Percentiles rank a stretch among this genome's conserved stretches.
phyloP scores from a whole-genome alignment of 2,888 invertebrate genomes.

The Dasysyrphus albostriatus region DNA sequence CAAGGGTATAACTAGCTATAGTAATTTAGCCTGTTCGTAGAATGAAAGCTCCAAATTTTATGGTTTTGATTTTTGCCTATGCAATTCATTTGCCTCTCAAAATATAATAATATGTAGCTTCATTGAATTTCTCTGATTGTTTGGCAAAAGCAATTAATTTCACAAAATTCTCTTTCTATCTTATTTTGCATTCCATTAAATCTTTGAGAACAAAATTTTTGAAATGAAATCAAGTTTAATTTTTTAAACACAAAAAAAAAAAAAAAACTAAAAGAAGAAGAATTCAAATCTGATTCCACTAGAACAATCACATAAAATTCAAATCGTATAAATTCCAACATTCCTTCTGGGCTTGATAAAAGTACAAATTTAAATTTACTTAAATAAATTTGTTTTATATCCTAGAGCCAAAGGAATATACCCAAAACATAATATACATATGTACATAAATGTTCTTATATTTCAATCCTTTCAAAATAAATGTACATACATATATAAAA shows the following conservation, averaged over 20 bases:
- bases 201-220: background rate
- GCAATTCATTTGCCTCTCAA: background rate
- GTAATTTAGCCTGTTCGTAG: too few species aligned
- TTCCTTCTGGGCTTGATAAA: slow-evolving; percentile 33
- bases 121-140: slow-evolving; percentile 14
- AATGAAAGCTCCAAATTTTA: background rate
- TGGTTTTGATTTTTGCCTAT: background rate
- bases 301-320: slow-evolving; percentile 31
- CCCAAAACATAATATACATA: background rate
- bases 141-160: background rate
- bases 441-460: background rate
- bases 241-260: background rate
- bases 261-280: background rate
- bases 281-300: slow-evolving; percentile 5
- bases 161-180: background rate
- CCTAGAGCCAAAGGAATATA: slow-evolving; percentile 12
- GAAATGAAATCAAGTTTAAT: background rate
- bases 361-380: slow-evolving; percentile 35
- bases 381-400: slow-evolving; percentile 57
- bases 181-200: background rate
- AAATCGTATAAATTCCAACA: slow-evolving; percentile 24
- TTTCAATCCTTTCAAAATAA: slow-evolving; percentile 16
- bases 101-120: background rate
- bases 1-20: too few species aligned
- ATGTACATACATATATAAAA: background rate